A percentile compares a stretch with the other conserved stretches of the same genome.
phyloP scores from a whole-genome alignment of 1,140 invertebrate species.

The Sesamia nonagrioides region DNA sequence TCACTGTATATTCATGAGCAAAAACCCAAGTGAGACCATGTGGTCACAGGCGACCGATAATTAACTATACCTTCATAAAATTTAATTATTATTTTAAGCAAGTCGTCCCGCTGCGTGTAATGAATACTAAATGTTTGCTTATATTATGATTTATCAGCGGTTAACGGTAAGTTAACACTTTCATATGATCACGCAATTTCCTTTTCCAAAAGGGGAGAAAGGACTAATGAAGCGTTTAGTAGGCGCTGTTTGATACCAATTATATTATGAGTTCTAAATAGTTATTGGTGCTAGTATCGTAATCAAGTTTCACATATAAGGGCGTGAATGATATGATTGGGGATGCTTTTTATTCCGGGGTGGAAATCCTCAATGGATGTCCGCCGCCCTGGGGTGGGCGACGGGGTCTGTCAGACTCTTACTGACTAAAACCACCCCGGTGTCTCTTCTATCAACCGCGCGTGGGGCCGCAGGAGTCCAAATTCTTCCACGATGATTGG shows the following conservation, averaged over 20 bases:
- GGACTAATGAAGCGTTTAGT: constrained; percentile 10
- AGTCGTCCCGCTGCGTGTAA: constrained; percentile 33
- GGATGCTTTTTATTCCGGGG: too few relatives aligned
- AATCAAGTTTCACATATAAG: neutral
- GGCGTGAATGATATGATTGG: too few relatives aligned
- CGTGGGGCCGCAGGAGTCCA: too few relatives aligned
- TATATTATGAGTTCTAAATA: constrained; percentile 17
- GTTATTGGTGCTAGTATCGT: neutral
- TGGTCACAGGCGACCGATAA: constrained; percentile 31
- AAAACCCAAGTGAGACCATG: constrained; percentile 22
- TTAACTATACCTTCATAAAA: constrained; percentile 32
- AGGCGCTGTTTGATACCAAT: constrained; percentile 22
- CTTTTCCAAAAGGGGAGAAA: neutral
- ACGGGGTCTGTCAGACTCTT: too few relatives aligned
- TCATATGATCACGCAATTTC: neutral
- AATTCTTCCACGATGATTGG: too few relatives aligned
- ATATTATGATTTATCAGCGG: constrained; percentile 6
- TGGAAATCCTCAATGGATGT: too few relatives aligned
- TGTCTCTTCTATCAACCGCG: too few relatives aligned
- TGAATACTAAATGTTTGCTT: constrained; percentile 24
- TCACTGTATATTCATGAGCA: constrained; percentile 29
- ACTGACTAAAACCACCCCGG: too few relatives aligned
- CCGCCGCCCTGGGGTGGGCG: too few relatives aligned
- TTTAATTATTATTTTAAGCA: constrained; percentile 41
- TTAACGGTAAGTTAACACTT: constrained; percentile 16